Evolutionary conservation across 2,113 vertebrate species (phyloP).

Genomic region (Sciurus niger): DNA sequence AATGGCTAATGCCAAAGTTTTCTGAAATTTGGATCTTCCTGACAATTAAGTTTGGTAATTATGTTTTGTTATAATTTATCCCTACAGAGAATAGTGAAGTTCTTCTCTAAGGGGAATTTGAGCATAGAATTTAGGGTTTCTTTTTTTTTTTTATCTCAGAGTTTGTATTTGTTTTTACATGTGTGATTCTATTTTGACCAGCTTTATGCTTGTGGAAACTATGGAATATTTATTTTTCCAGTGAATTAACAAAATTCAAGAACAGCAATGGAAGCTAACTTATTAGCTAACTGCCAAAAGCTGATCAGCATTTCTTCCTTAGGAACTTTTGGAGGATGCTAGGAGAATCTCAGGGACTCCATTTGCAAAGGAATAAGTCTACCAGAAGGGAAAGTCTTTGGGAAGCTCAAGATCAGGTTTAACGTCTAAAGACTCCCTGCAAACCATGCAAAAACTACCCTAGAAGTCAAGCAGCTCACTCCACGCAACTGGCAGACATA

Average conservation of each 20-base stretch:
- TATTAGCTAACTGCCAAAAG: not conserved
- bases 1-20: not conserved
- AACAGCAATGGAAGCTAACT: not conserved
- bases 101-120: not conserved
- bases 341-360: not conserved
- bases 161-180: conserved; percentile 25
- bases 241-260: not conserved
- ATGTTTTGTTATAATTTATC: not conserved
- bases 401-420: not conserved
- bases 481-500: not conserved
- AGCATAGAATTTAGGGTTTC: not conserved
- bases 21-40: conserved; percentile 22
- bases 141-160: not conserved
- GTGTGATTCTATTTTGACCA: not conserved
- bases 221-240: not conserved
- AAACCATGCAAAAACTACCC: not conserved
- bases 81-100: not conserved
- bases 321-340: not conserved
- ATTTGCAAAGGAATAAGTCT: not conserved
- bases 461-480: not conserved
- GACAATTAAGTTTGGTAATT: not conserved
- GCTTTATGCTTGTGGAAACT: not conserved
- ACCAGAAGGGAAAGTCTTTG: not conserved
- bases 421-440: not conserved
- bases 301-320: not conserved